phyloP scores from a whole-genome alignment of 2,113 vertebrate genomes.

The Trinectes maculatus region DNA sequence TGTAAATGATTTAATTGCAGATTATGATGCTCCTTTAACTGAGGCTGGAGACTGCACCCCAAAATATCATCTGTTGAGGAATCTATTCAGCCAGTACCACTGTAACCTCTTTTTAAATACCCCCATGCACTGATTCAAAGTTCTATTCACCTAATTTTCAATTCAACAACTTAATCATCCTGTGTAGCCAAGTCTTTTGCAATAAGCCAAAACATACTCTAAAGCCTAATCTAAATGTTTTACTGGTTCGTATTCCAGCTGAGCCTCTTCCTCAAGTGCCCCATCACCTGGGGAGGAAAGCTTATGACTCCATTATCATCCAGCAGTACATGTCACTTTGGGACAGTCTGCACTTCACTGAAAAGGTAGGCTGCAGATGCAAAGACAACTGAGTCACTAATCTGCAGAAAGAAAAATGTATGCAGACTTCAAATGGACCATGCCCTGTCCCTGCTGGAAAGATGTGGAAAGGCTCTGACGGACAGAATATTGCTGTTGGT shows the following conservation, averaged over 20 bases:
- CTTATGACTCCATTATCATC: conserved; percentile 64
- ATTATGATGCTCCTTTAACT: conserved; percentile 91
- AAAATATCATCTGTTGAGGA: conserved; percentile 88
- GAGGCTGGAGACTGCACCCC: conserved; percentile 91
- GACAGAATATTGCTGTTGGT: conserved; percentile 7
- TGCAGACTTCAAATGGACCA: background rate
- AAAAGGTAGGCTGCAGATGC: conserved; percentile 74
- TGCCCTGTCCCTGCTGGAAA: background rate
- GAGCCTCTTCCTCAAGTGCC: conserved; percentile 71
- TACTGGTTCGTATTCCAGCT: conserved; percentile 41
- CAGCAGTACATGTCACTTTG: conserved; percentile 87
- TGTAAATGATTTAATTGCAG: conserved; percentile 69
- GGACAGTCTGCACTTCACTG: conserved; percentile 82
- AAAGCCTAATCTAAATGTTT: conserved; percentile 14
- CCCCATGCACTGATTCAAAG: background rate
- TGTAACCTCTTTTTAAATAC: conserved; percentile 76
- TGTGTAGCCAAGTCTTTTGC: background rate
- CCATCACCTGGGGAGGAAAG: conserved; percentile 47
- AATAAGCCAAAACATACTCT: conserved; percentile 3
- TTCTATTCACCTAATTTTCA: background rate
- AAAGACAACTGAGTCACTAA: conserved; percentile 19
- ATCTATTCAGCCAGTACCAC: conserved; percentile 83
- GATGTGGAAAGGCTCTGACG: background rate
- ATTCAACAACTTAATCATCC: background rate
- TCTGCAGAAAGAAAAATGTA: background rate